Evolutionary conservation across 2,888 invertebrate species (phyloP).

Genomic region (Sipha maydis): DNA sequence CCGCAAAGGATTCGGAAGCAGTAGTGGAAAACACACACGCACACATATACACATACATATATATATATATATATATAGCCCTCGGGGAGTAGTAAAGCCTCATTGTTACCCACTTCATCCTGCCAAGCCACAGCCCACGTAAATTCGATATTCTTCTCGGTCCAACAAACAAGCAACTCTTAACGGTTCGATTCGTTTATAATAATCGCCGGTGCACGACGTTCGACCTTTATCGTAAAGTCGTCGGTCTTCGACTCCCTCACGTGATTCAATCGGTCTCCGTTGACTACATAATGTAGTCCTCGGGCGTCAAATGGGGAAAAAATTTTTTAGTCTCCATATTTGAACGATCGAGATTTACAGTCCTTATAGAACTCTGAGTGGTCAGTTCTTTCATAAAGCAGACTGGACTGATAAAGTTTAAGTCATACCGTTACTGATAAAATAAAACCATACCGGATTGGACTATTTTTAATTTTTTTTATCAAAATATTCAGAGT

Average conservation of each 20-base stretch:
- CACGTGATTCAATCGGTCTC: neutral
- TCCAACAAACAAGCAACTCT: constrained; percentile 54
- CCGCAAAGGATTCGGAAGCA: constrained; percentile 17
- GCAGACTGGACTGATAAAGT: too few species aligned
- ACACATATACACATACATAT: too few species aligned
- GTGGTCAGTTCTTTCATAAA: too few species aligned
- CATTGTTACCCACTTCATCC: neutral
- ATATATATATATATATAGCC: neutral
- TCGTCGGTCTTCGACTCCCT: neutral
- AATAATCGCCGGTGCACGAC: constrained; percentile 50
- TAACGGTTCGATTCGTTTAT: constrained; percentile 60
- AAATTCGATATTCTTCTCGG: constrained; percentile 52
- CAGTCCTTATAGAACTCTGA: too few species aligned
- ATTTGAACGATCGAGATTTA: too few species aligned
- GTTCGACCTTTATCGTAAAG: constrained; percentile 36
- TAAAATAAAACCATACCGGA: too few species aligned
- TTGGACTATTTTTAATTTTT: too few species aligned
- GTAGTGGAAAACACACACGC: neutral
- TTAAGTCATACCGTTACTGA: too few species aligned
- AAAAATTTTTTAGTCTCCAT: too few species aligned
- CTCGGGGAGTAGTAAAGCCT: constrained; percentile 53
- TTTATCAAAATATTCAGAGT: too few species aligned
- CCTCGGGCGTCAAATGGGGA: too few species aligned
- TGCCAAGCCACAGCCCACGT: neutral
- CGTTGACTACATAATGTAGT: too few species aligned